Evolutionary conservation across 2,113 vertebrate species (phyloP).

Genomic region (Paratilapia polleni): DNA sequence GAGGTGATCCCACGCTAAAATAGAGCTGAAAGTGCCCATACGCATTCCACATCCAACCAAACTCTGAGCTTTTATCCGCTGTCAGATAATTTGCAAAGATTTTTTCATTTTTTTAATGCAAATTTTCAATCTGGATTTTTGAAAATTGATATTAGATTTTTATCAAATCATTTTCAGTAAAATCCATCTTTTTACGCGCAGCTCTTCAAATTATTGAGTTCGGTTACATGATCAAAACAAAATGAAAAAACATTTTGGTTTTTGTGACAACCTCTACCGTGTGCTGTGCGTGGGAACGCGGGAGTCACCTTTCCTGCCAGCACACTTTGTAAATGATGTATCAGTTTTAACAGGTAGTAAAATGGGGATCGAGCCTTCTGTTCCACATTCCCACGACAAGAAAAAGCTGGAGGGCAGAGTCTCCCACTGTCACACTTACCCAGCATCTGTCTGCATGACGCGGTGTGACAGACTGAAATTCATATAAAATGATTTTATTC

Average conservation of each 20-base stretch:
- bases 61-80: not conserved
- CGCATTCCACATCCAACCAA: too few relatives aligned
- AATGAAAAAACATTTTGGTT: fast-evolving
- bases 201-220: not conserved
- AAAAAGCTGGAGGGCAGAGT: conserved; percentile 15
- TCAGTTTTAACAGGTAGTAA: conserved; percentile 58
- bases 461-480: not conserved
- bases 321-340: conserved; percentile 14
- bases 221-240: not conserved
- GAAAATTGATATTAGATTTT: not conserved
- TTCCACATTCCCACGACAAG: conserved; percentile 25
- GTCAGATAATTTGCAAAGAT: not conserved
- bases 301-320: not conserved
- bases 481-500: too few relatives aligned
- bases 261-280: not conserved
- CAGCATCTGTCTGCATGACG: conserved; percentile 7
- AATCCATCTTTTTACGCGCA: conserved; percentile 15
- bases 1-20: too few relatives aligned
- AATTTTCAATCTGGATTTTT: fast-evolving
- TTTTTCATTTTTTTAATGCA: not conserved
- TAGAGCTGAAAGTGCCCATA: too few relatives aligned
- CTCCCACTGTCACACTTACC: conserved; percentile 38
- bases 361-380: conserved; percentile 8
- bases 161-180: fast-evolving
- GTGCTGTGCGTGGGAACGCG: conserved; percentile 23